Percentiles rank a stretch among this genome's conserved stretches.
phyloP scores from a whole-genome alignment of 1,140 invertebrate species.

The Gonioctena quinquepunctata region DNA sequence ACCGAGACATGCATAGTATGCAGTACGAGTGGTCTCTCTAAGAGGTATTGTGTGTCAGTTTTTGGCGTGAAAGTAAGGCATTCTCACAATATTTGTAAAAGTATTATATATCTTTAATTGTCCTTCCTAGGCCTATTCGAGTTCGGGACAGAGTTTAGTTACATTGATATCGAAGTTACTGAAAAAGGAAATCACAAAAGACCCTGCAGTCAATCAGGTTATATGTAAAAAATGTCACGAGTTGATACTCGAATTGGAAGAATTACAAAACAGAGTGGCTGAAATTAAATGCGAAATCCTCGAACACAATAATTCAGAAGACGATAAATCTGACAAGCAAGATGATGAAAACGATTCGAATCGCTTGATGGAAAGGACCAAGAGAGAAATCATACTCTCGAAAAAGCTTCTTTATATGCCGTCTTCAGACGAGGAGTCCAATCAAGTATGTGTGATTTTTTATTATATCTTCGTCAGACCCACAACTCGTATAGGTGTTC shows the following conservation, averaged over 20 bases:
- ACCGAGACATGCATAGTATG: conserved; percentile 60
- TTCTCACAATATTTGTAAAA: not conserved
- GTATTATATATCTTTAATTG: no score
- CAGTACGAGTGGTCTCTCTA: conserved; percentile 59
- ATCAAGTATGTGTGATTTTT: conserved; percentile 26
- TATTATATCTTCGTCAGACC: not conserved
- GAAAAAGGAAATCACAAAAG: conserved; percentile 57
- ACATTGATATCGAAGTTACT: conserved; percentile 59
- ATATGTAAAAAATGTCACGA: conserved; percentile 70
- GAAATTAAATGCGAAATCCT: conserved; percentile 47
- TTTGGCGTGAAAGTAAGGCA: conserved; percentile 52
- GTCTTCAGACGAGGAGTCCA: conserved; percentile 50
- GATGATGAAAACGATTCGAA: conserved; percentile 21
- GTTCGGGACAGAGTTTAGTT: no score
- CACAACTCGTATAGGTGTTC: not conserved
- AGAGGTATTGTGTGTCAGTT: conserved; percentile 60
- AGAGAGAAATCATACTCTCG: conserved; percentile 35
- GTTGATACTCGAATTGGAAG: conserved; percentile 65
- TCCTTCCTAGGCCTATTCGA: no score
- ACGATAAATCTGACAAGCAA: conserved; percentile 33
- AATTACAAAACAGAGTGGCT: conserved; percentile 56
- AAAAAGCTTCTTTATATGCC: conserved; percentile 51
- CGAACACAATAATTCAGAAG: conserved; percentile 38
- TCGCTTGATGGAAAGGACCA: not conserved
- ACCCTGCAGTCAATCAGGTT: conserved; percentile 59